Evolutionary conservation across 23 tunicate genomes (phyloP).

Genomic region (Ciona savignyi): DNA sequence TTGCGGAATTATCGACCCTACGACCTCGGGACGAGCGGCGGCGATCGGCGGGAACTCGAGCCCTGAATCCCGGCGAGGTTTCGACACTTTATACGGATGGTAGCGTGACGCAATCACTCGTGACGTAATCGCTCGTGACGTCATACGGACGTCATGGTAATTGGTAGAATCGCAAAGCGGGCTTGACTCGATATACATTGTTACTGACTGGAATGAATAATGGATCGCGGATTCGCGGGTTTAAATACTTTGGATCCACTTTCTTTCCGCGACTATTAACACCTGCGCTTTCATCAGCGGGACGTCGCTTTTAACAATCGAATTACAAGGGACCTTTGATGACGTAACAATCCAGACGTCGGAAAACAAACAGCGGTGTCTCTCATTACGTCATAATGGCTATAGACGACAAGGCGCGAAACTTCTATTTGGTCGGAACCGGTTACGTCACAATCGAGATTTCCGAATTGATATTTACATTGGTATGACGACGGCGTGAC

Average conservation of each 20-base stretch:
- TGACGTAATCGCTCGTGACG: neutral
- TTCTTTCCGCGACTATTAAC: neutral
- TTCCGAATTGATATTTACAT: neutral
- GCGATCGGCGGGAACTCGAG: neutral
- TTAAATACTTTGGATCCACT: neutral
- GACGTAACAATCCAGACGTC: neutral
- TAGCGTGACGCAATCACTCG: no score
- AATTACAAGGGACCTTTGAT: neutral
- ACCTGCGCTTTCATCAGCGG: slow-evolving; percentile 1
- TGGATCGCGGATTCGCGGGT: no score
- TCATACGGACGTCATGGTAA: neutral
- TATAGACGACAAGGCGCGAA: neutral
- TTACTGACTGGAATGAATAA: no score
- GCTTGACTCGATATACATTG: neutral
- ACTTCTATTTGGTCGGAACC: neutral
- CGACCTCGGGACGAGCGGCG: neutral
- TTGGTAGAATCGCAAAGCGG: neutral
- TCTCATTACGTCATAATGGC: neutral
- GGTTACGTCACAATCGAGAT: neutral
- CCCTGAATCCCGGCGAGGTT: neutral
- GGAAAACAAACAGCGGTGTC: neutral
- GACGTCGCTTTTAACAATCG: neutral
- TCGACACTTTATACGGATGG: neutral
- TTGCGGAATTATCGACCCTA: neutral
- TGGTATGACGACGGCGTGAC: neutral